Percentiles rank a stretch among this genome's conserved stretches.
phyloP scores from a whole-genome alignment of 2,888 invertebrate species.

The Cyclophora albipunctata region DNA sequence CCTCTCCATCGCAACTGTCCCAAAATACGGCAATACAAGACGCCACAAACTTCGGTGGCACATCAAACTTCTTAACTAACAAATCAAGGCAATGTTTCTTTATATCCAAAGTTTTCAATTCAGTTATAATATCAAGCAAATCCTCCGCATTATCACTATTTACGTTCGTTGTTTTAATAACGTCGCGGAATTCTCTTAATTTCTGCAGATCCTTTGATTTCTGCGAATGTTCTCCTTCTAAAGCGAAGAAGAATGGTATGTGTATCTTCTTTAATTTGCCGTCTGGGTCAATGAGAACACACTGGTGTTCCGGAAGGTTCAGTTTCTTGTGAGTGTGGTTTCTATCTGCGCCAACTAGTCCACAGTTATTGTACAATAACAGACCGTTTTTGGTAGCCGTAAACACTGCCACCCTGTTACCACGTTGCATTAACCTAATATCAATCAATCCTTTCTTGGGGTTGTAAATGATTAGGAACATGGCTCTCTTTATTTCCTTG shows the following conservation, averaged over 20 bases:
- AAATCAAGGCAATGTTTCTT: constrained; percentile 83
- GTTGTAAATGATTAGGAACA: constrained; percentile 94
- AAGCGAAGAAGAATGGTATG: constrained; percentile 93
- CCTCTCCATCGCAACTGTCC: constrained; percentile 37
- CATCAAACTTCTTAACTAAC: constrained; percentile 78
- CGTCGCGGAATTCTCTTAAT: constrained; percentile 82
- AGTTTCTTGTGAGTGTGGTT: constrained; percentile 72
- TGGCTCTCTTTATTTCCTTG: constrained; percentile 76
- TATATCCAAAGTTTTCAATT: constrained; percentile 82
- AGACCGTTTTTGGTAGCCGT: constrained; percentile 90
- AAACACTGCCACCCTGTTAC: constrained; percentile 92
- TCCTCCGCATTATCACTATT: constrained; percentile 69
- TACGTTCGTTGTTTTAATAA: constrained; percentile 75
- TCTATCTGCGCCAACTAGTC: constrained; percentile 82
- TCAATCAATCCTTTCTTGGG: constrained; percentile 94
- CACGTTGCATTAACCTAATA: constrained; percentile 93
- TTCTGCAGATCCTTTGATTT: constrained; percentile 91
- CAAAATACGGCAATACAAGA: constrained; percentile 66
- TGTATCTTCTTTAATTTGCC: constrained; percentile 87
- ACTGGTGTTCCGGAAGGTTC: constrained; percentile 79
- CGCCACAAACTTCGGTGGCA: constrained; percentile 77
- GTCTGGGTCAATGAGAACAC: constrained; percentile 88
- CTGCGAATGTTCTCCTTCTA: constrained; percentile 91
- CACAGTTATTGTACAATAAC: constrained; percentile 86
- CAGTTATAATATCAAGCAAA: constrained; percentile 73